Evolutionary conservation across 2,113 vertebrate genomes (phyloP).

Genomic region (Tyrannus savana): DNA sequence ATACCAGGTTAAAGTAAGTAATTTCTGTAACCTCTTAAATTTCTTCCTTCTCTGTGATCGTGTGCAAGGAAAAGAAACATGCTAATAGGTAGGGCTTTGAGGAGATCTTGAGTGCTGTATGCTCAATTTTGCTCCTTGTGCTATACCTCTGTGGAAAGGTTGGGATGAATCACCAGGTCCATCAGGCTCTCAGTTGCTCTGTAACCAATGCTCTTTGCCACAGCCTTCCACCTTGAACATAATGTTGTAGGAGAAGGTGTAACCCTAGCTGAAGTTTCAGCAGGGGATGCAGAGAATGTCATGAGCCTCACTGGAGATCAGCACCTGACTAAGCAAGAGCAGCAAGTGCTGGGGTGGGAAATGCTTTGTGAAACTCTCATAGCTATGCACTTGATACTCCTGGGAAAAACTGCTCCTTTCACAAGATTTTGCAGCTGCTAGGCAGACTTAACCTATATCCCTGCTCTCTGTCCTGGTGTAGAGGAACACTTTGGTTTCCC

Average conservation of each 20-base stretch:
- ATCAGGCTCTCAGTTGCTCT: not conserved
- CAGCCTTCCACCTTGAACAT: rapidly evolving
- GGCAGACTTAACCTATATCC: too few relatives aligned
- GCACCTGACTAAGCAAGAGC: not conserved
- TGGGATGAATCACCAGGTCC: rapidly evolving
- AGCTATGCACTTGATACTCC: rapidly evolving
- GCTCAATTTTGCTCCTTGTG: not conserved
- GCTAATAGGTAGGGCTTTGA: too few relatives aligned
- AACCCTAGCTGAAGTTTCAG: not conserved
- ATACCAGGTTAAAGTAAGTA: not conserved
- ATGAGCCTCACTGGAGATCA: not conserved
- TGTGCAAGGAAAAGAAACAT: not conserved
- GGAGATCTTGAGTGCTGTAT: not conserved
- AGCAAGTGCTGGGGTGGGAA: not conserved
- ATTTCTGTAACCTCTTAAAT: not conserved
- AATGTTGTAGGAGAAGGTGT: not conserved
- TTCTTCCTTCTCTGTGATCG: not conserved
- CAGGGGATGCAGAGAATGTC: not conserved
- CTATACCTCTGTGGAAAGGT: rapidly evolving
- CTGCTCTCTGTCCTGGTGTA: not conserved
- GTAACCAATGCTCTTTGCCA: not conserved
- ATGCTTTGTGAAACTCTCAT: not conserved
- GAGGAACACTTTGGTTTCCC: not conserved
- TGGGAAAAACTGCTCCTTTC: not conserved
- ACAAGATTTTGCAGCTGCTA: not conserved